Percentiles rank a stretch among this genome's conserved stretches.
Conservation (phyloP, 1,140 invertebrate species). For the Drosophila nigrodunni region DNA sequence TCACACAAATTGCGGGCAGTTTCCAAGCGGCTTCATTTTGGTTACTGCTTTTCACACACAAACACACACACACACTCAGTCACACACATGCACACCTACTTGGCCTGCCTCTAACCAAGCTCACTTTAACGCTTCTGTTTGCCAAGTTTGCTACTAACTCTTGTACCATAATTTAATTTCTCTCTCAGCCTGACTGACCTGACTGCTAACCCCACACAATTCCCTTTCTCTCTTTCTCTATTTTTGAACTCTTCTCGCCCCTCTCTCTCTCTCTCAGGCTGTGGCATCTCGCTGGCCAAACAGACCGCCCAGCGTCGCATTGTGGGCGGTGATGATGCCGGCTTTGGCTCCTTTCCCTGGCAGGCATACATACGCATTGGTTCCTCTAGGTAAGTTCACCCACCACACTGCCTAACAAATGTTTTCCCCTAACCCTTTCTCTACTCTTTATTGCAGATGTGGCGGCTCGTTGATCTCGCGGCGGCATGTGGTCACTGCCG, state of each 20-base stretch:
- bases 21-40: constrained; percentile 30
- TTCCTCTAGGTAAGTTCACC: constrained; percentile 87
- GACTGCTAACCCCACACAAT: constrained; percentile 23
- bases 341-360: constrained; percentile 97
- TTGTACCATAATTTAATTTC: constrained; percentile 1
- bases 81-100: neutral
- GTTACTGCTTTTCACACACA: neutral
- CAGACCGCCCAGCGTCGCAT: constrained; percentile 94
- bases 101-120: constrained; percentile 9
- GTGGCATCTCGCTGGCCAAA: constrained; percentile 92
- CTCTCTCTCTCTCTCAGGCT: constrained; percentile 87
- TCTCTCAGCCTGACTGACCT: constrained; percentile 5
- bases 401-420: neutral
- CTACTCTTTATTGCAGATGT: constrained; percentile 88
- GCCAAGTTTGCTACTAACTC: constrained; percentile 33
- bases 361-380: constrained; percentile 97
- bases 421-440: neutral
- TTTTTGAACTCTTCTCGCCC: neutral
- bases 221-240: constrained; percentile 21
- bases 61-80: neutral
- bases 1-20: constrained; percentile 22
- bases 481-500: constrained; percentile 97
- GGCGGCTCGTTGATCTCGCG: constrained; percentile 97
- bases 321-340: constrained; percentile 96
- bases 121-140: constrained; percentile 34